Evolutionary conservation across 2,888 invertebrate species (phyloP), one percentile per base, ranked within the genome.

Genomic region (Campopleginae sp.): DNA sequence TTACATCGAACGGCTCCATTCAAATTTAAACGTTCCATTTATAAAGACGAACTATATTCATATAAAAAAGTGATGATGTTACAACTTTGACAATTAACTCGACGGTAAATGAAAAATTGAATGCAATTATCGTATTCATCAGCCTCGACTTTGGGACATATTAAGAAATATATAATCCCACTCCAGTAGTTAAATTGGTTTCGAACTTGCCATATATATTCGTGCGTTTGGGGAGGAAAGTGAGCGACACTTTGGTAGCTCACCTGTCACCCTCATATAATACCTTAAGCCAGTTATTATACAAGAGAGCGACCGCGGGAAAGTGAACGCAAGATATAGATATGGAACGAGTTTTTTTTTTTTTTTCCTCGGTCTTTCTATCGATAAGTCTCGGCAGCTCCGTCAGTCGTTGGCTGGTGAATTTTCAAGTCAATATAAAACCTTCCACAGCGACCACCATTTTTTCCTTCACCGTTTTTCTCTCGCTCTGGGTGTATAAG

Each of bases 221-320:
- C 44, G 80, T 78, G 68, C 61, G 71, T 78, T 76, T 78, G 48
- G 66, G 82, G 82, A 84, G 86, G 85, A 79, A 84, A 88, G 85
- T 87, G 88, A 88, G 82, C 86, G 88, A 90, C 88, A 84, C 79
- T 88, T 88, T 86, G 85, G 85, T 87, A 86, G 85, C 85, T 86
- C 89, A 88, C 88, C 90, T 88, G 90, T 89, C 90, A 87, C 86
- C 87, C 86, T 85, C 86, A 78, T 89, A 88, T 90, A 90, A 90
- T 90, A 89, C 89, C 88, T 89, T 90, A 90, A 90, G 90, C 90
- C 89, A 89, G 87, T 90, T 91, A 90, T 86, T 86, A 86, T 86
- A 87, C 85, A 80, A 83, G 66, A 70, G 83, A 83, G 61, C 83
- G 76, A 74, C 63, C 83, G 31, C 84, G 71, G 58, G 42, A 38